A percentile compares a stretch with the other conserved stretches of the same genome.
These are phyloP conservation scores for Tetranychus truncatus DNA, from an alignment of 2,888 invertebrate species.

Conservation along the genomic window DNA sequence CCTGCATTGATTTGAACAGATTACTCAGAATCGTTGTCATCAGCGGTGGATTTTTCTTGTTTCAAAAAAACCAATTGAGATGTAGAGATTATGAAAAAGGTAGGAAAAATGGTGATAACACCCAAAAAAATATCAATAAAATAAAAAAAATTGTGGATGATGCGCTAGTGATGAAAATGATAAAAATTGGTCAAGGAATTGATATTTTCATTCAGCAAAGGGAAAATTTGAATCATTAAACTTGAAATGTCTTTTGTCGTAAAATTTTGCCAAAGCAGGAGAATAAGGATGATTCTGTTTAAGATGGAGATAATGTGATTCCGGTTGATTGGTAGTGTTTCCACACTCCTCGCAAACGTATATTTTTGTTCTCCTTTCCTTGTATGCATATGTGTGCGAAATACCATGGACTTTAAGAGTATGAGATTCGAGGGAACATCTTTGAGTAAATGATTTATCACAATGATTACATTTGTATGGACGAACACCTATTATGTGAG, in stretches of 20 bases:
- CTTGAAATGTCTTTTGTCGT: slow-evolving; percentile 57
- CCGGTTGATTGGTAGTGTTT: slow-evolving; percentile 87
- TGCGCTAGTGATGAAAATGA: too few species aligned
- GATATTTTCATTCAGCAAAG: not conserved
- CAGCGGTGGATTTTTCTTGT: too few species aligned
- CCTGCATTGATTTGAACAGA: too few species aligned
- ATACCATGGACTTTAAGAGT: slow-evolving; percentile 93
- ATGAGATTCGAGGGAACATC: slow-evolving; percentile 97
- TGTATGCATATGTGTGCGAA: slow-evolving; percentile 88
- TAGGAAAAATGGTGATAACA: too few species aligned
- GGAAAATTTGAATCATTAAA: too few species aligned
- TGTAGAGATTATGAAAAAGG: too few species aligned
- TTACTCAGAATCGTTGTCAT: too few species aligned
- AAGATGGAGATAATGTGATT: slow-evolving; percentile 81
- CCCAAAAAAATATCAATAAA: too few species aligned
- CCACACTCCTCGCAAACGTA: slow-evolving; percentile 99
- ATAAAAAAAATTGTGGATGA: not conserved
- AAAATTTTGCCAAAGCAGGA: slow-evolving; percentile 82
- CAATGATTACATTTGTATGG: slow-evolving; percentile 97
- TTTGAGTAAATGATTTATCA: slow-evolving; percentile 95
- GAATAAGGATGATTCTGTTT: slow-evolving; percentile 77
- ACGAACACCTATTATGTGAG: slow-evolving; percentile 49
- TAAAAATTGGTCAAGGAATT: too few species aligned
- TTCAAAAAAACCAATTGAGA: too few species aligned
- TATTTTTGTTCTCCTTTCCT: slow-evolving; percentile 93